phyloP scores from a whole-genome alignment of 2,113 vertebrate species.

The Triplophysa tibetana region DNA sequence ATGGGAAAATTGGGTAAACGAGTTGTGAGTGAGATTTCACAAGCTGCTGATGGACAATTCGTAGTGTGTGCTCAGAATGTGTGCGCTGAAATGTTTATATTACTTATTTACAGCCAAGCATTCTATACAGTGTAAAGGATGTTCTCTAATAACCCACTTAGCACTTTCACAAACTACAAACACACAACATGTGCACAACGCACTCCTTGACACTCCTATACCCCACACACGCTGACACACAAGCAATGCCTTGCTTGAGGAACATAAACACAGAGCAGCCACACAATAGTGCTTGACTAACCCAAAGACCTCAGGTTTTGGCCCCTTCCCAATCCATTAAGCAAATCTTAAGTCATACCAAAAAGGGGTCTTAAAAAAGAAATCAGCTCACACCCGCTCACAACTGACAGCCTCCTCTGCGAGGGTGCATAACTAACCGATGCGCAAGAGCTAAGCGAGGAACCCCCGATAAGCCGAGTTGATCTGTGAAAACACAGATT shows the following conservation, averaged over 20 bases:
- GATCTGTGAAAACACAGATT: slow-evolving; percentile 80
- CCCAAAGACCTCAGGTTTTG: slow-evolving; percentile 30
- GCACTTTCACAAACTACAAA: slow-evolving; percentile 35
- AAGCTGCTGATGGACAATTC: neutral
- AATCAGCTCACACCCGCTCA: neutral
- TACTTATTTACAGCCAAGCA: too few relatives aligned
- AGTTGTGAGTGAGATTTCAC: neutral
- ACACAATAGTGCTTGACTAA: slow-evolving; percentile 1
- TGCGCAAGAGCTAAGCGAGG: slow-evolving; percentile 62
- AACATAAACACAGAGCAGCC: neutral
- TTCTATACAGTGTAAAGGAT: too few relatives aligned
- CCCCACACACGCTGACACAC: slow-evolving; percentile 35
- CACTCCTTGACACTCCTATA: slow-evolving; percentile 4
- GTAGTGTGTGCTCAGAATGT: neutral
- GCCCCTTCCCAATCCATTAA: slow-evolving; percentile 37
- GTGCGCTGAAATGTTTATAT: too few relatives aligned
- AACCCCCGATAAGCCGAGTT: slow-evolving; percentile 71
- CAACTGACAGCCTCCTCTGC: neutral
- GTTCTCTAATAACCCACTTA: neutral
- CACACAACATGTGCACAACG: slow-evolving; percentile 16
- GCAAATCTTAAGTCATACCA: slow-evolving; percentile 21
- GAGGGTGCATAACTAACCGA: slow-evolving; percentile 54
- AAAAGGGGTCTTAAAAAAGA: slow-evolving; percentile 23
- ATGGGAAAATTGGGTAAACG: slow-evolving; percentile 11
- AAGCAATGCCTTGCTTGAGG: neutral